Evolutionary conservation across 2,888 invertebrate species (phyloP), one percentile per base, ranked within the genome.

Genomic region (Allacma fusca): DNA sequence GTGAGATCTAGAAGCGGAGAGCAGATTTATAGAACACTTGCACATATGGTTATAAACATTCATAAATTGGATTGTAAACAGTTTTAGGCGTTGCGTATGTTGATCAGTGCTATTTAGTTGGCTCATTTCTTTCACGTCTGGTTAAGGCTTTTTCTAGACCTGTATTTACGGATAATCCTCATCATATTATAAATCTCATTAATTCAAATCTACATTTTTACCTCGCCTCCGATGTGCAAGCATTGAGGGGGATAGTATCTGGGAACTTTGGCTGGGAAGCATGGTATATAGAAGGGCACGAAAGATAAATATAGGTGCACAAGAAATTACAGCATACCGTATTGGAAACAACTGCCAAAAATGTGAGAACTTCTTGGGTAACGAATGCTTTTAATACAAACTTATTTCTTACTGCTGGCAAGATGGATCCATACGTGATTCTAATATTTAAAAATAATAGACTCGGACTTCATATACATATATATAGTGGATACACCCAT

Each of bases 11-110:
- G 40, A 40, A 43, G 40, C 40, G 40, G 68, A 23, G 68, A 50
- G 70, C 70, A 70, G 70, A 21, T 29, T 69, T 68, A 21, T 44
- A 62, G 23, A 73, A 73, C 73, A 73, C 73, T 73, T 73, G 73
- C 73, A 73, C 73, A 73, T 62, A 73, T 73, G 73, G 73, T 29
- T 34, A 23, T 34, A 34, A 73, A 73, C 59, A 73, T 62, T 73
- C 62, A 59, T 62, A 62, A 73, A 62, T 62, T 29, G 64, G 73
- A 73, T 73, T 73, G 73, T 73, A 73, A 73, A 73, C 62, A 73
- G 19, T 68, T 68, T 68, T 43, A 29, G 68, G 24, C 68, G n/a
- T 68, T 19, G 23, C 19, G 68, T 68, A 68, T 67, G 19, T 68
- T 34, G 68, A 68, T 68, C 23, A 21, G n/a, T 43, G 23, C 28